Evolutionary conservation across 1,140 invertebrate genomes (phyloP).

Genomic region (Drosophila nasuta): DNA sequence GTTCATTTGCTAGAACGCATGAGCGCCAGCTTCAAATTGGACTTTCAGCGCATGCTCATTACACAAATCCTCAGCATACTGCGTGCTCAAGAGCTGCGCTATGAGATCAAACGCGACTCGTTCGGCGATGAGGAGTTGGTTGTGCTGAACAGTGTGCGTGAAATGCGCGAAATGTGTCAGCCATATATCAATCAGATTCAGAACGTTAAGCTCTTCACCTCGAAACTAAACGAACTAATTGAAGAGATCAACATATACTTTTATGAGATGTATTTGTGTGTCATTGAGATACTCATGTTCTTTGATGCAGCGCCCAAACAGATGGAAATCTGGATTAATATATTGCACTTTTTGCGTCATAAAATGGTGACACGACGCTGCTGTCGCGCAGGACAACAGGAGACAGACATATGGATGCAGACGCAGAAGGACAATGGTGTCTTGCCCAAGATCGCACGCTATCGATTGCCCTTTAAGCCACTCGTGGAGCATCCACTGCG

Average conservation of each 20-base stretch:
- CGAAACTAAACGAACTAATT: slow-evolving; percentile 70
- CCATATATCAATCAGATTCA: slow-evolving; percentile 78
- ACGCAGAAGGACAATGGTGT: slow-evolving; percentile 73
- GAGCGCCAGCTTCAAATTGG: slow-evolving; percentile 75
- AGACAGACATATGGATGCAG: slow-evolving; percentile 80
- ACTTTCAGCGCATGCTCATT: slow-evolving; percentile 77
- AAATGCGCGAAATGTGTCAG: slow-evolving; percentile 74
- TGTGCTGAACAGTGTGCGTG: slow-evolving; percentile 65
- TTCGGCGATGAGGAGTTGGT: slow-evolving; percentile 80
- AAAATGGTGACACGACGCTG: slow-evolving; percentile 75
- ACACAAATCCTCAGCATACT: slow-evolving; percentile 77
- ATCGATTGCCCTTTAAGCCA: slow-evolving; percentile 77
- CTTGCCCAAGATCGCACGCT: slow-evolving; percentile 79
- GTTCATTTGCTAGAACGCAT: slow-evolving; percentile 74
- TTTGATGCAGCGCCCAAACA: slow-evolving; percentile 73
- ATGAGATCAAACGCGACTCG: slow-evolving; percentile 70
- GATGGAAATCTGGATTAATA: slow-evolving; percentile 77
- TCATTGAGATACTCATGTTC: slow-evolving; percentile 75
- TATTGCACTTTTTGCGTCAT: slow-evolving; percentile 78
- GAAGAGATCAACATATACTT: slow-evolving; percentile 84
- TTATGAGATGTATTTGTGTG: slow-evolving; percentile 81
- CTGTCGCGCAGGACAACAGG: slow-evolving; percentile 71
- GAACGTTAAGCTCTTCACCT: slow-evolving; percentile 66
- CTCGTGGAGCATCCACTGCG: slow-evolving; percentile 77
- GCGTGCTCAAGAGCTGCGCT: slow-evolving; percentile 70